These are phyloP conservation scores for Epizoanthus fatuus DNA, from an alignment of 92 coral and sea anemone species.

Conservation along the genomic window DNA sequence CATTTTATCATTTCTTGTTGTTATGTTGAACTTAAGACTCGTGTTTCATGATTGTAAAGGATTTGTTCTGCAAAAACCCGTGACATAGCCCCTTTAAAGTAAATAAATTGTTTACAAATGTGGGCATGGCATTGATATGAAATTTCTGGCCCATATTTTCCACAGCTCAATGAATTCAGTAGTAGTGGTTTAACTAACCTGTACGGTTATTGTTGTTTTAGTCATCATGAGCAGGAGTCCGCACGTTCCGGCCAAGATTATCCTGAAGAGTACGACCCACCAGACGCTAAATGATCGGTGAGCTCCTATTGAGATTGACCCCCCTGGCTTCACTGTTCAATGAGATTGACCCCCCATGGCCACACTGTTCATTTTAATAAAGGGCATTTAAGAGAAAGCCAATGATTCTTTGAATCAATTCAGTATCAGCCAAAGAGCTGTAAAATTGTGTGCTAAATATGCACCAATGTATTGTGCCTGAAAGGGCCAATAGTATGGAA, in stretches of 20 bases:
- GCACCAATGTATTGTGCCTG: conserved; percentile 40
- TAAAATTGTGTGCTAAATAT: conserved; percentile 11
- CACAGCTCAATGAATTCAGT: neutral
- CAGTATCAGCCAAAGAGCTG: conserved; percentile 45
- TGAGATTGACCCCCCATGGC: neutral
- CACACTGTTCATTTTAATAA: conserved; percentile 21
- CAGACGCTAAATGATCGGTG: conserved; percentile 99
- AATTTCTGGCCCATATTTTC: too few relatives aligned
- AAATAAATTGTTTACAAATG: too few relatives aligned
- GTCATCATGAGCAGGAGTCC: conserved; percentile 64
- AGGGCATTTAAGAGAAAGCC: conserved; percentile 41
- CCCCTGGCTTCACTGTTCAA: neutral
- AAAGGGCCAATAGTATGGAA: conserved; percentile 11
- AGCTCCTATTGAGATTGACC: conserved; percentile 64
- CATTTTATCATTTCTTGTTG: too few relatives aligned
- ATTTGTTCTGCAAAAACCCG: too few relatives aligned
- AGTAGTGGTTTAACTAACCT: neutral
- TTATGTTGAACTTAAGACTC: too few relatives aligned
- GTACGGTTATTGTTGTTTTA: conserved; percentile 29
- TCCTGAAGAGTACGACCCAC: conserved; percentile 94
- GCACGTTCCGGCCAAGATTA: conserved; percentile 89
- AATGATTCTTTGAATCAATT: conserved; percentile 25
- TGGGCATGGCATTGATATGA: too few relatives aligned
- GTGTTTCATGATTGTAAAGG: too few relatives aligned
- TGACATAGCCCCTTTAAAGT: too few relatives aligned